phyloP scores from a whole-genome alignment of 53 echinoderm and acorn worm species.

The Henricia sp. region DNA sequence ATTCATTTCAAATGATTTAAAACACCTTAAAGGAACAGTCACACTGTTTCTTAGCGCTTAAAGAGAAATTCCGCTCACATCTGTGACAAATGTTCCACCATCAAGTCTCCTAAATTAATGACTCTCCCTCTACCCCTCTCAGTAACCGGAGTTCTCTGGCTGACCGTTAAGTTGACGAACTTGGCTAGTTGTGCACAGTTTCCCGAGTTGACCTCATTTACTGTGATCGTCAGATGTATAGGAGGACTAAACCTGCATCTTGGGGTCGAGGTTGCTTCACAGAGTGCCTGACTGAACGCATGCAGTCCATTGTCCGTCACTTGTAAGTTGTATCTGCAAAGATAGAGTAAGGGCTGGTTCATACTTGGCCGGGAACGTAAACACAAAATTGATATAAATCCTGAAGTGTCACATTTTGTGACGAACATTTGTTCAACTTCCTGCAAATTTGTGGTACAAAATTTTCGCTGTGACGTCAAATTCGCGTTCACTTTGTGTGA shows the following conservation, averaged over 20 bases:
- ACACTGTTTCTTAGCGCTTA: no score
- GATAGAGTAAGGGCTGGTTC: not conserved
- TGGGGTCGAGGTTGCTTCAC: not conserved
- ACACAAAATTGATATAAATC: no score
- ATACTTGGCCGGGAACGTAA: no score
- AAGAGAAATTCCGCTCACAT: not conserved
- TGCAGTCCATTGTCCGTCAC: constrained; percentile 3
- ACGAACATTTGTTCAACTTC: no score
- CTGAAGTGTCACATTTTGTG: no score
- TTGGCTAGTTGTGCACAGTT: not conserved
- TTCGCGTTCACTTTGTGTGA: no score
- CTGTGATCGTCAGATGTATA: constrained; percentile 17
- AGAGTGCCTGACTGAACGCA: constrained; percentile 8
- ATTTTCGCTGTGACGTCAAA: no score
- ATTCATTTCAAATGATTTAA: not conserved
- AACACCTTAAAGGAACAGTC: no score
- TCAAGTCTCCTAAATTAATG: constrained; percentile 12
- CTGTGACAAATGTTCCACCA: constrained; percentile 37
- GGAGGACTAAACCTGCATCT: not conserved
- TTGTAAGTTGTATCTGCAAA: not conserved
- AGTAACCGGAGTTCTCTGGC: not conserved
- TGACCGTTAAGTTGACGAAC: not conserved
- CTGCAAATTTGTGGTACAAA: no score
- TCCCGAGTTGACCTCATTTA: not conserved
- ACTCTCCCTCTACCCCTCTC: not conserved